Evolutionary conservation across 2,888 invertebrate species (phyloP), one percentile per base, ranked within the genome.

Genomic region (Epicampocera succincta): DNA sequence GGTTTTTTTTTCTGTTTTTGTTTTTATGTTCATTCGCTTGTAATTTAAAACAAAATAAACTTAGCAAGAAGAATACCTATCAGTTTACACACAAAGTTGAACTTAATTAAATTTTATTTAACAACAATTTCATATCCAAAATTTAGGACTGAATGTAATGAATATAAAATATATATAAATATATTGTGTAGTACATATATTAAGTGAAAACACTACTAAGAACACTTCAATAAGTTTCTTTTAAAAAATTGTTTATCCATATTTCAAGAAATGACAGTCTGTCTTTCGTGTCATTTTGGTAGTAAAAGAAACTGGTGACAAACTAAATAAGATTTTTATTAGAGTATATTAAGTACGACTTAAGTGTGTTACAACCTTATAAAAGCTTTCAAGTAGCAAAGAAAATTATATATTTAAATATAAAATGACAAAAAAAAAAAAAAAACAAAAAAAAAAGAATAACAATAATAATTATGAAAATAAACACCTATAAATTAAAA

Each of bases 51-150:
- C 46, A 15, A 21, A 42, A 48, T 46, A 11, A 60, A 15, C 44
- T 29, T 61, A 44, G 25, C 3, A 13, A 56, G 42, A 52, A 54
- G 15, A 48, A 58, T 60, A 69, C 19, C 38, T 50, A 72, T 19
- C 48, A 58, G 33, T 69, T 69, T 46, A 29, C 40, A 69, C 73
- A 56, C 52, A 54, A 33, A 46, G 5, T 50, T 60, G 60, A 60
- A 58, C 52, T 65, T n/a, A 73, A 42, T 60, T 17, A 65, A 56
- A 33, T 61, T 8, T 63, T 63, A 46, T 48, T 48, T 13, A 79
- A 74, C 40, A 83, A 75, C 84, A 86, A 83, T 84, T 87, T 87
- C 88, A 88, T 88, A 88, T 87, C 86, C 84, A 77, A 84, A 85
- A 83, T 77, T 85, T 87, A 84, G 85, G 87, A 87, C 88, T 88